Percentiles rank a stretch among this genome's conserved stretches.
These are phyloP conservation scores for Morpho helenor DNA, from an alignment of 2,888 invertebrate species.

Conservation along the genomic window DNA sequence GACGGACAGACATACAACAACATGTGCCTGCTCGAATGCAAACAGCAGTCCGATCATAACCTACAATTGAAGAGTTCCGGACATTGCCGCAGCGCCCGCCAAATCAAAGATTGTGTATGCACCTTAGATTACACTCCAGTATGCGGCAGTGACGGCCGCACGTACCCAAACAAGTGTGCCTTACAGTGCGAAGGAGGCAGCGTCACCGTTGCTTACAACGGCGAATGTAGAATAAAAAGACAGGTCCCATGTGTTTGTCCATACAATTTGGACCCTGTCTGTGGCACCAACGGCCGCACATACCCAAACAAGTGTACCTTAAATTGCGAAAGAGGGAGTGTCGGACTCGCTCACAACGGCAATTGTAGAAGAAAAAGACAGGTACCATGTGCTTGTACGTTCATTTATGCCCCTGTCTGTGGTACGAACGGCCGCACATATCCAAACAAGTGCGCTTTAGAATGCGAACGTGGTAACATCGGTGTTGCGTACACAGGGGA, in stretches of 20 bases:
- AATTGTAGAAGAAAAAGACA: conserved; percentile 2
- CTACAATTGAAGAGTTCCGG: conserved; percentile 34
- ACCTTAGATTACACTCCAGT: conserved; percentile 28
- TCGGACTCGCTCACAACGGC: conserved; percentile 1
- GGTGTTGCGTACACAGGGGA: conserved; percentile 1
- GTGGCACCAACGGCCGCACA: conserved; percentile 34
- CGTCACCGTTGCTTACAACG: conserved; percentile 17
- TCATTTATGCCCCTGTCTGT: conserved; percentile 15
- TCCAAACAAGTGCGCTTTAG: conserved; percentile 35
- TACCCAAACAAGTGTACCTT: conserved; percentile 39
- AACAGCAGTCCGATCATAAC: background rate
- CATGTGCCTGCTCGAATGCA: conserved; percentile 78
- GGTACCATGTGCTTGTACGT: conserved; percentile 10
- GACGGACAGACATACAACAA: conserved; percentile 84
- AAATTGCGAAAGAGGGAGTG: conserved; percentile 24
- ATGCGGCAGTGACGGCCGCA: conserved; percentile 34
- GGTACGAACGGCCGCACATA: conserved; percentile 32
- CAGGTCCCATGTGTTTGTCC: conserved; percentile 25
- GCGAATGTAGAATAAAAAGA: conserved; percentile 26
- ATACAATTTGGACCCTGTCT: conserved; percentile 30
- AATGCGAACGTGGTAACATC: conserved; percentile 28
- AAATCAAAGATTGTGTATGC: conserved; percentile 21
- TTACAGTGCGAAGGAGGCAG: conserved; percentile 29
- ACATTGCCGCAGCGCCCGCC: conserved; percentile 33
- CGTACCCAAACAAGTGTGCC: conserved; percentile 36